Evolutionary conservation across 2,797 vertebrate species (phyloP).

Genomic region (Neoniphon sammara): DNA sequence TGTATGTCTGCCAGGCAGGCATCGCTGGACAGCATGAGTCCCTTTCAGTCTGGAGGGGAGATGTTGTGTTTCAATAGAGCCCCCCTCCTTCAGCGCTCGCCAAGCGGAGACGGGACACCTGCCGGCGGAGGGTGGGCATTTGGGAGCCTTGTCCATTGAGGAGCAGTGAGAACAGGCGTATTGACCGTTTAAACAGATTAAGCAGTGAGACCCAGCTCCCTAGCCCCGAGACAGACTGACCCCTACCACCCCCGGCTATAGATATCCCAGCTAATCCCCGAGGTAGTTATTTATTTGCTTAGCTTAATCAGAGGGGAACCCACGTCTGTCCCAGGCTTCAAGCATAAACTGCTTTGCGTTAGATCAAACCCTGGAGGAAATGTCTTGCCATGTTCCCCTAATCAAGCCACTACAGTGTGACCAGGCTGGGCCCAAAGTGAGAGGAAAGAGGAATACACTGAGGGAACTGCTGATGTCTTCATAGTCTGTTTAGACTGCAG

Average conservation of each 20-base stretch:
- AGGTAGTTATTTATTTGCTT: constrained; percentile 75
- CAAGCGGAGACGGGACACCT: constrained; percentile 59
- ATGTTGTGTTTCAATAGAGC: constrained; percentile 36
- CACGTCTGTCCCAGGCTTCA: constrained; percentile 39
- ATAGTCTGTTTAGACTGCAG: not conserved
- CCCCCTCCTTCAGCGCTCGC: not conserved
- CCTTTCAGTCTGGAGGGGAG: constrained; percentile 50
- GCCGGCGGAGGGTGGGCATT: constrained; percentile 50
- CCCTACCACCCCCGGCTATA: constrained; percentile 65
- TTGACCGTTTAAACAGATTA: constrained; percentile 86
- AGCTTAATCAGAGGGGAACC: constrained; percentile 58
- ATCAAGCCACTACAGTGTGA: constrained; percentile 18
- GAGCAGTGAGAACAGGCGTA: constrained; percentile 66
- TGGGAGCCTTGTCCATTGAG: constrained; percentile 63
- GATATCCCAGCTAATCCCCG: constrained; percentile 63
- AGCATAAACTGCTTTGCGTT: constrained; percentile 16
- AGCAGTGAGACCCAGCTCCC: constrained; percentile 58
- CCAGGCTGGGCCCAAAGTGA: constrained; percentile 14
- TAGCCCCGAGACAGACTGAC: constrained; percentile 70
- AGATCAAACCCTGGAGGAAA: constrained; percentile 62
- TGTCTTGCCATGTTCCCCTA: constrained; percentile 38
- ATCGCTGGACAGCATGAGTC: constrained; percentile 47
- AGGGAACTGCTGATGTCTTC: constrained; percentile 7
- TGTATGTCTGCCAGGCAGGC: constrained; percentile 62
- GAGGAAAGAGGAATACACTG: constrained; percentile 15